Evolutionary conservation across 2,888 invertebrate species (phyloP), one percentile per base, ranked within the genome.

Genomic region (Agriopis leucophaearia): DNA sequence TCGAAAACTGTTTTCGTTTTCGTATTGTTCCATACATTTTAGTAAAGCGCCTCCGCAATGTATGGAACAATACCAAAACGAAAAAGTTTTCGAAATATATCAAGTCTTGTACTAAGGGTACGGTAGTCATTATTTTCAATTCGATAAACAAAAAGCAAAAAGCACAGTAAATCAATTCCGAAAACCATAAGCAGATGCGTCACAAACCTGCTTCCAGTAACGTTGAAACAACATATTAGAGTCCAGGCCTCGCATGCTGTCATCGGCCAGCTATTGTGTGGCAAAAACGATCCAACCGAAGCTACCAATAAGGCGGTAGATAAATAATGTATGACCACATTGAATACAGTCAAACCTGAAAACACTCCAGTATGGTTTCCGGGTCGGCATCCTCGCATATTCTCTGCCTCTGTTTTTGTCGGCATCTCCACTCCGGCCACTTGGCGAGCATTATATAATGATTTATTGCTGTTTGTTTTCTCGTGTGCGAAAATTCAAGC

Each of bases 351-450:
- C 64, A 52, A 73, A 92, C 91, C 90, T 91, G 92, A 88, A 92
- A 91, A 83, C 88, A 88, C 77, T 89, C 88, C 59, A 86, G 83
- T 70, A 82, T 80, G 48, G 84, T 83, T 83, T 91, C 92, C 83
- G 87, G 88, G 81, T 88, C 83, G 76, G 81, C 81, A 61, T 85
- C 86, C 71, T 85, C 87, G 73, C 85, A 82, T 63, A 81, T 77
- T 80, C 83, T 84, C 64, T 74, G 78, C 69, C 71, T 73, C 65
- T 72, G 71, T 85, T 83, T 84, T 79, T 82, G 85, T 58, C 80
- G 76, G 42, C 70, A 58, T 69, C 77, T 77, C 66, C 75, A 79
- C 62, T 81, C 81, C 35, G 83, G 78, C 54, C 78, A 79, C 76
- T 80, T 84, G 66, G 83, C 74, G 64, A 82, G 84, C 88, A 88